A percentile compares a stretch with the other conserved stretches of the same genome.
Conservation (phyloP, 1,140 invertebrate species). For the Whitmania pigra region DNA sequence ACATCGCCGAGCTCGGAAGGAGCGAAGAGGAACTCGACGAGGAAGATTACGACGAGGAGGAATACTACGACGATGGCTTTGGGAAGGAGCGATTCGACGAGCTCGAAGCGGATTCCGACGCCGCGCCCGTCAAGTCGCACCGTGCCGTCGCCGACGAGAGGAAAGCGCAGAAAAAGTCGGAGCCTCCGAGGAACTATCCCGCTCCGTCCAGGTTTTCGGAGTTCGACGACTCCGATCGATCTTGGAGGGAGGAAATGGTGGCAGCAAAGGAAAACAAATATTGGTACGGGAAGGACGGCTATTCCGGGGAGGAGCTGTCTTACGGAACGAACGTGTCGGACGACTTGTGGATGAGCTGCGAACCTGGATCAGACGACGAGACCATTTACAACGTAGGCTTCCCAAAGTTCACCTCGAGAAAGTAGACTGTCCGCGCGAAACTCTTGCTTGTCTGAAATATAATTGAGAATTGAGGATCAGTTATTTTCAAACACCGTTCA, state of each 20-base stretch:
- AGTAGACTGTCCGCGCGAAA: no score
- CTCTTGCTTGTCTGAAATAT: no score
- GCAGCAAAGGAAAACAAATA: background rate
- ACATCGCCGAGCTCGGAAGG: slow-evolving; percentile 10
- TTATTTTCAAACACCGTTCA: no score
- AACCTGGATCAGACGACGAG: slow-evolving; percentile 17
- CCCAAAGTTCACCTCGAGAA: background rate
- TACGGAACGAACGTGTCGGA: slow-evolving; percentile 6
- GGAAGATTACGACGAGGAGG: background rate
- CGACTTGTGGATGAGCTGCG: slow-evolving; percentile 19
- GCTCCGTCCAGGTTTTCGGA: background rate
- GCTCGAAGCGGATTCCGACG: background rate
- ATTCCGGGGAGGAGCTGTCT: background rate
- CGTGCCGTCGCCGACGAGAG: background rate
- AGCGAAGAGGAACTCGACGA: background rate
- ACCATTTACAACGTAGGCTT: slow-evolving; percentile 2
- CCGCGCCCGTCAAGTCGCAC: background rate
- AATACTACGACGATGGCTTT: background rate
- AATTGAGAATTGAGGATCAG: no score
- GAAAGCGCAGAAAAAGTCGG: background rate
- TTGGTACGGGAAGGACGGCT: background rate
- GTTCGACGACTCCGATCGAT: background rate
- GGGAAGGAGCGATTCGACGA: background rate
- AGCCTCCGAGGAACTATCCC: no score
- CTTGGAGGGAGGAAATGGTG: background rate